These are phyloP conservation scores for Parauchenoglanis ngamensis DNA, from an alignment of 2,797 vertebrate species.

Conservation along the genomic window DNA sequence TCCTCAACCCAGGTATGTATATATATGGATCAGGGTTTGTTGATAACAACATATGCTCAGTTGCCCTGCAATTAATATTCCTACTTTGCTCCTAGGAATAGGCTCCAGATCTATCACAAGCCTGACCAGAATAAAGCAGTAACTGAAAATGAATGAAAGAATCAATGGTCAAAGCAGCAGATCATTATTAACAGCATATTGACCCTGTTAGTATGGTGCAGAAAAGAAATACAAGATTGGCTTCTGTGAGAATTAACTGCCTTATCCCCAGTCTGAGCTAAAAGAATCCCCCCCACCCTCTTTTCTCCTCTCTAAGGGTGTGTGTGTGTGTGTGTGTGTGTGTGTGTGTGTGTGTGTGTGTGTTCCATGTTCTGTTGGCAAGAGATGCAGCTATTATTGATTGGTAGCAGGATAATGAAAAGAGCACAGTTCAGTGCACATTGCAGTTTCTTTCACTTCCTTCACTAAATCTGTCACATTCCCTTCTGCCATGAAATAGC, in stretches of 20 bases:
- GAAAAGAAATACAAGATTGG: conserved; percentile 14
- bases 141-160: not conserved
- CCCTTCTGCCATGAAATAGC: conserved; percentile 1
- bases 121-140: not conserved
- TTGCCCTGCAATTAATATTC: not conserved
- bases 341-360: conserved; percentile 10
- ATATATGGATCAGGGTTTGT: not conserved
- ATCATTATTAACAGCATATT: conserved; percentile 7
- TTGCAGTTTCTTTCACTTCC: conserved; percentile 18
- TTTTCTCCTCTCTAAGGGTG: not conserved
- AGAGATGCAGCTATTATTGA: conserved; percentile 49
- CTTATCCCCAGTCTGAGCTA: not conserved
- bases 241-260: not conserved
- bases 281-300: not conserved
- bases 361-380: conserved; percentile 30
- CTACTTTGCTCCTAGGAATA: not conserved
- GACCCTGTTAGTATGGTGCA: not conserved
- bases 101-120: not conserved
- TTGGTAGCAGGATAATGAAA: conserved; percentile 52
- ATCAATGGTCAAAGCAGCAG: not conserved
- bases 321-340: not conserved
- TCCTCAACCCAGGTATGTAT: too few species aligned
- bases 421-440: conserved; percentile 47
- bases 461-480: conserved; percentile 36
- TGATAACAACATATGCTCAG: not conserved